Conservation (phyloP, 2,797 vertebrate species). For the Sebastiscus tertius region DNA sequence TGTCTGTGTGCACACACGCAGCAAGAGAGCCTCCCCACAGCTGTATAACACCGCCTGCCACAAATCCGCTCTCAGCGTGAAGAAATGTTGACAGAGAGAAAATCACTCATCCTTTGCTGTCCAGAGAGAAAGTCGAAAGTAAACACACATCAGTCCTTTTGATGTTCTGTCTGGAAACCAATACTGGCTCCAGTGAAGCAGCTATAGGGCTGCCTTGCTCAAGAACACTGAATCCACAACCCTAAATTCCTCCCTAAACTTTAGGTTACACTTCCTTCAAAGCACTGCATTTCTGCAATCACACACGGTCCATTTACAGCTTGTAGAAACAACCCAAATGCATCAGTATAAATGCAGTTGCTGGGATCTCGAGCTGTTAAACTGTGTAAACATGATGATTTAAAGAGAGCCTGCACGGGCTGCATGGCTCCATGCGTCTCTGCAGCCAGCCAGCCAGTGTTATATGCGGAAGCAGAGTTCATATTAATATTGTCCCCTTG, state of each 20-base stretch:
- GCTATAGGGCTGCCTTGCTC: slow-evolving; percentile 18
- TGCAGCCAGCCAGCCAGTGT: slow-evolving; percentile 6
- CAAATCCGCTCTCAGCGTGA: slow-evolving; percentile 41
- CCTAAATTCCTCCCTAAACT: slow-evolving; percentile 14
- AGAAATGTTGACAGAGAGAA: slow-evolving; percentile 6
- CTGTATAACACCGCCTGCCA: background rate
- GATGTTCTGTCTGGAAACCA: slow-evolving; percentile 1
- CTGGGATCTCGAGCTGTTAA: slow-evolving; percentile 24
- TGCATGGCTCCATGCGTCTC: slow-evolving; percentile 22
- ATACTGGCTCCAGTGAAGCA: background rate
- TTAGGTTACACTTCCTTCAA: background rate
- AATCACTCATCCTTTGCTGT: slow-evolving; percentile 31
- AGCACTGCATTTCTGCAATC: background rate
- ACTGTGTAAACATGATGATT: slow-evolving; percentile 55
- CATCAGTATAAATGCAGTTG: slow-evolving; percentile 47
- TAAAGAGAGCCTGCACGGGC: slow-evolving; percentile 16
- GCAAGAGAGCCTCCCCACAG: background rate
- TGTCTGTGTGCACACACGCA: slow-evolving; percentile 8
- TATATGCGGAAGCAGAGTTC: slow-evolving; percentile 43
- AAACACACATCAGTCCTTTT: background rate
- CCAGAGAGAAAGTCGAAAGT: slow-evolving; percentile 16
- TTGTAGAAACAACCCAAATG: background rate
- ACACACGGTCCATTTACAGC: background rate
- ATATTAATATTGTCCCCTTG: slow-evolving; percentile 52
- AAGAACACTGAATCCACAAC: slow-evolving; percentile 8